Evolutionary conservation across 2,113 vertebrate species (phyloP).

Genomic region (Pollachius pollachius): DNA sequence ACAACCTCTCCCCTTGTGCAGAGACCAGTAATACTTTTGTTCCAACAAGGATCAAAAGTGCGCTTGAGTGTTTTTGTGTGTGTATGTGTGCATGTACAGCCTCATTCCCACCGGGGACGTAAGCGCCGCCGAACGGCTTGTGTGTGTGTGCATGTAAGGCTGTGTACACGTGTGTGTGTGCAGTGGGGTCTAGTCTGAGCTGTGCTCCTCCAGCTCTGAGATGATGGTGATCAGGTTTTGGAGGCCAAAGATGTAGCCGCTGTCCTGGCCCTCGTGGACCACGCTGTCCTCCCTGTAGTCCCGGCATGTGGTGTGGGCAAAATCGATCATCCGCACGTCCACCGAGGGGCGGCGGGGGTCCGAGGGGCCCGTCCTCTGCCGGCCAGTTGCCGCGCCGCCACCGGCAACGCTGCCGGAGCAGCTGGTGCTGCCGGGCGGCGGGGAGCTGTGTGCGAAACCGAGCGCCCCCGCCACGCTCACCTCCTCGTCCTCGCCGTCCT

Average conservation of each 20-base stretch:
- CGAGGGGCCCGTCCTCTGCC: slow-evolving; percentile 50
- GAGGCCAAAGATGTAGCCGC: slow-evolving; percentile 95
- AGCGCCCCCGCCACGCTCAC: slow-evolving; percentile 51
- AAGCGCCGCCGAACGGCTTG: too few species aligned
- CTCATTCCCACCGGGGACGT: too few species aligned
- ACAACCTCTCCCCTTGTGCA: too few species aligned
- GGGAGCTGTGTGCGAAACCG: slow-evolving; percentile 47
- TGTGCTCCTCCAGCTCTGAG: slow-evolving; percentile 94
- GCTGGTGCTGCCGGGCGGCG: slow-evolving; percentile 7
- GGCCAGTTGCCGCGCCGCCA: slow-evolving; percentile 21
- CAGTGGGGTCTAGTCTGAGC: slow-evolving; percentile 81
- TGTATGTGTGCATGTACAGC: too few species aligned
- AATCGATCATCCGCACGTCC: slow-evolving; percentile 96
- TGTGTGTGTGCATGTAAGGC: slow-evolving; percentile 48
- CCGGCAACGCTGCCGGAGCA: slow-evolving; percentile 15
- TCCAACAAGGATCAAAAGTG: too few species aligned
- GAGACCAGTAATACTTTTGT: too few species aligned
- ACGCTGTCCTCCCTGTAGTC: slow-evolving; percentile 90
- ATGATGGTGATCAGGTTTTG: slow-evolving; percentile 98
- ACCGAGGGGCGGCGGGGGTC: slow-evolving; percentile 72
- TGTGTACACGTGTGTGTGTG: slow-evolving; percentile 54
- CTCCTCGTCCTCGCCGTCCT: slow-evolving; percentile 80
- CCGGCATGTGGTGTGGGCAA: slow-evolving; percentile 97
- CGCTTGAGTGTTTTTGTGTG: too few species aligned
- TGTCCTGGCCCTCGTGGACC: slow-evolving; percentile 94